phyloP scores from a whole-genome alignment of 2,113 vertebrate species.

The Aldabrachelys gigantea region DNA sequence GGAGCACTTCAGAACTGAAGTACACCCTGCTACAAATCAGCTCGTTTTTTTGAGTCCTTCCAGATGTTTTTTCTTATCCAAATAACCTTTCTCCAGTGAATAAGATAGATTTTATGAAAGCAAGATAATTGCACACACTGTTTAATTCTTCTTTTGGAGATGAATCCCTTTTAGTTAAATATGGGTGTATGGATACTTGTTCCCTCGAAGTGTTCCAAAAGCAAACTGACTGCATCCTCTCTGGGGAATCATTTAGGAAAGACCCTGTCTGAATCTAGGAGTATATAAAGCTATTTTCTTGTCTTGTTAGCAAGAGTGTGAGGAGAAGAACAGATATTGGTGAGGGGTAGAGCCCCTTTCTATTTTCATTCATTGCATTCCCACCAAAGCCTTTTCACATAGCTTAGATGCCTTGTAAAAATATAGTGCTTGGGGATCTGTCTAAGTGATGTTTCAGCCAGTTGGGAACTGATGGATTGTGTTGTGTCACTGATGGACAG shows the following conservation, averaged over 20 bases:
- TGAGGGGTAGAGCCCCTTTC: not conserved
- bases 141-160: conserved; percentile 43
- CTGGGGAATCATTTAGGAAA: not conserved
- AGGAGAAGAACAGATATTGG: not conserved
- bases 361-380: not conserved
- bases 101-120: conserved; percentile 45
- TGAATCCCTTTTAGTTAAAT: conserved; percentile 28
- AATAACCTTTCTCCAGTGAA: conserved; percentile 62
- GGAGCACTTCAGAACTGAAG: conserved; percentile 63
- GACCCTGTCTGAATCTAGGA: conserved; percentile 18
- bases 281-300: conserved; percentile 7
- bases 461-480: not conserved
- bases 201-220: conserved; percentile 23
- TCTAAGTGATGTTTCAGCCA: not conserved
- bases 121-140: conserved; percentile 34
- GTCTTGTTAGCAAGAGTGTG: not conserved
- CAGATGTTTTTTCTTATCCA: conserved; percentile 65
- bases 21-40: conserved; percentile 17
- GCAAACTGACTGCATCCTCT: conserved; percentile 17
- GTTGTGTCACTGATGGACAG: not conserved
- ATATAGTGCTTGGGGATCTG: not conserved
- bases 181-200: conserved; percentile 5
- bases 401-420: not conserved
- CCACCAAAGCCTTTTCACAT: not conserved
- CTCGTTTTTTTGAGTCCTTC: conserved; percentile 46